Conservation (phyloP, 2,888 invertebrate genomes). For the Hoplodrina blanda region DNA sequence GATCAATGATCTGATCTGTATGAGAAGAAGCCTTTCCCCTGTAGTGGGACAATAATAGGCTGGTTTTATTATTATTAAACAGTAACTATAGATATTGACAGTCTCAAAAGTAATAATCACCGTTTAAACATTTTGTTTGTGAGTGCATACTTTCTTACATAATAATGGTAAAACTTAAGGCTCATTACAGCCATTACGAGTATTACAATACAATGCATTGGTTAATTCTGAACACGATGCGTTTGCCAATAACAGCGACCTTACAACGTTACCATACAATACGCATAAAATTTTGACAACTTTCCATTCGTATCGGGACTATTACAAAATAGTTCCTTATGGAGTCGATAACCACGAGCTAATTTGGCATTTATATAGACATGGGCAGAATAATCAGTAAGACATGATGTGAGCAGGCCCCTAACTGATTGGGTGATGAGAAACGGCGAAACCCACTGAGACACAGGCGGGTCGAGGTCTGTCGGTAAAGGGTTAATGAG, state of each 20-base stretch:
- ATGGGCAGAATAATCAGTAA: neutral
- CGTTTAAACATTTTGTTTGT: constrained; percentile 15
- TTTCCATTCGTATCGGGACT: constrained; percentile 37
- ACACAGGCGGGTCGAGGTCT: too few species aligned
- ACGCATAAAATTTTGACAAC: constrained; percentile 41
- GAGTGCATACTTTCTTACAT: constrained; percentile 29
- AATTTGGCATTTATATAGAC: neutral
- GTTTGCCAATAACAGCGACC: constrained; percentile 45
- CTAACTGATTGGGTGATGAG: neutral
- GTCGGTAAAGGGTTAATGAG: too few species aligned
- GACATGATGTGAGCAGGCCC: neutral
- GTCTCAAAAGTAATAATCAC: neutral
- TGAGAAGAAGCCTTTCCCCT: too few species aligned
- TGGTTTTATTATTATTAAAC: too few species aligned
- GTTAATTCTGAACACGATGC: constrained; percentile 54
- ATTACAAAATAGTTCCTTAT: constrained; percentile 21
- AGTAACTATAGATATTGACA: too few species aligned
- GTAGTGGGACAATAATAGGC: too few species aligned
- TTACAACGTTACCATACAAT: constrained; percentile 27
- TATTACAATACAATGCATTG: constrained; percentile 56
- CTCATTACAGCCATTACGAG: constrained; percentile 38
- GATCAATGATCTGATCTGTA: too few species aligned
- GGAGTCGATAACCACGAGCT: neutral
- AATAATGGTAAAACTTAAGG: constrained; percentile 42
- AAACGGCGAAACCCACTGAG: too few species aligned